These are phyloP conservation scores for Anthopleura sola DNA, from an alignment of 64 coral and sea anemone genomes.

Conservation along the genomic window DNA sequence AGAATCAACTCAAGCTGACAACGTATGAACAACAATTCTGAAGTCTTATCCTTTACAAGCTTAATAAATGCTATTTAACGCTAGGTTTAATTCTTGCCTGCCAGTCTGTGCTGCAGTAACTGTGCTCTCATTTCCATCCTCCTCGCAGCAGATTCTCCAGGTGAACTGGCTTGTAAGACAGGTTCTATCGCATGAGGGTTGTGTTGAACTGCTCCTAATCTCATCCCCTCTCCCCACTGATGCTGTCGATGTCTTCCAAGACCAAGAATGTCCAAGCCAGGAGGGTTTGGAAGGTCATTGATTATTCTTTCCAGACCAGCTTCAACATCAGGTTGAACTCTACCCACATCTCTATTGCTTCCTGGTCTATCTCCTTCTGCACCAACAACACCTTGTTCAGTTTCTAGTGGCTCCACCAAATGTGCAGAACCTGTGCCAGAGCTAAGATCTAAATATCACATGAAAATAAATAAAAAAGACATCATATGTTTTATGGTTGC, in stretches of 20 bases:
- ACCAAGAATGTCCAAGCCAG: constrained; percentile 8
- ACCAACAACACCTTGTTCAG: background rate
- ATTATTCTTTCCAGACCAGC: background rate
- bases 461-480: background rate
- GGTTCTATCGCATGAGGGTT: constrained; percentile 78
- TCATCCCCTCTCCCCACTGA: constrained; percentile 64
- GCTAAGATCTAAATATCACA: background rate
- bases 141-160: constrained; percentile 60
- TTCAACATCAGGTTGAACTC: background rate
- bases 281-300: background rate
- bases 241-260: background rate
- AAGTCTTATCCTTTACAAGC: too few relatives aligned
- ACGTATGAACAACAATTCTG: too few relatives aligned
- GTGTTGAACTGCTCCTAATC: constrained; percentile 50
- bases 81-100: background rate
- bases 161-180: constrained; percentile 42
- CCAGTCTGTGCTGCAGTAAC: constrained; percentile 11
- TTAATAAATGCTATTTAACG: too few relatives aligned
- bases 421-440: background rate
- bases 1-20: too few relatives aligned
- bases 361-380: background rate
- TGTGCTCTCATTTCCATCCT: constrained; percentile 75
- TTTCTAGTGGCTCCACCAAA: background rate
- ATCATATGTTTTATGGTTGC: too few relatives aligned
- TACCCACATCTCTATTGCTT: background rate